phyloP scores from a whole-genome alignment of 2,113 vertebrate genomes.

The Triplophysa rosa region DNA sequence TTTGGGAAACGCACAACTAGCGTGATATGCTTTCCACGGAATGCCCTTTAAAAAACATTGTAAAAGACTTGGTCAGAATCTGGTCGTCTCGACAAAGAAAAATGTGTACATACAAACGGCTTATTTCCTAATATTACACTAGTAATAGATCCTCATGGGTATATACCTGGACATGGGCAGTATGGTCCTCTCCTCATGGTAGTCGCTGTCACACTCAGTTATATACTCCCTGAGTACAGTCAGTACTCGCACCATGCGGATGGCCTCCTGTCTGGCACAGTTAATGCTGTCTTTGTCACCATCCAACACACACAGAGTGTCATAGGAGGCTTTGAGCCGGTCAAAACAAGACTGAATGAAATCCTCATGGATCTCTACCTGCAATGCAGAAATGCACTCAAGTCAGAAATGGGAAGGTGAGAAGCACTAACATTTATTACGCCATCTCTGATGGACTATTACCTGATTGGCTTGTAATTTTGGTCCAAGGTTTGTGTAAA shows the following conservation, averaged over 20 bases:
- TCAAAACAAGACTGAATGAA: slow-evolving; percentile 99
- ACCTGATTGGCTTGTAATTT: slow-evolving; percentile 99
- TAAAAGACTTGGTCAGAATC: background rate
- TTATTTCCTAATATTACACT: too few species aligned
- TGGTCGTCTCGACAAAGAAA: background rate
- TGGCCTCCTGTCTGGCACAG: slow-evolving; percentile 95
- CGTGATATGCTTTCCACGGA: slow-evolving; percentile 96
- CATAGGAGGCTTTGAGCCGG: slow-evolving; percentile 97
- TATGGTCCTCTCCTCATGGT: slow-evolving; percentile 98
- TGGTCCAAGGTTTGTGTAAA: slow-evolving; percentile 98
- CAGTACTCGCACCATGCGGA: slow-evolving; percentile 96
- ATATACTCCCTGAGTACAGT: slow-evolving; percentile 98
- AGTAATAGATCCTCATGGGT: too few species aligned
- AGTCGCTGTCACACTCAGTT: slow-evolving; percentile 99
- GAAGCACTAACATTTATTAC: background rate
- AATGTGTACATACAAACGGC: background rate
- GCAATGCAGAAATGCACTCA: slow-evolving; percentile 18
- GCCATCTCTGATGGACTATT: background rate
- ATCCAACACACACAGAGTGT: slow-evolving; percentile 95
- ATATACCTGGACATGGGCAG: slow-evolving; percentile 96
- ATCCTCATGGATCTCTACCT: slow-evolving; percentile 99
- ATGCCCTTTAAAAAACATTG: slow-evolving; percentile 80
- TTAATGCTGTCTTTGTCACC: slow-evolving; percentile 99
- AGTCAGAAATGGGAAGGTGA: background rate
- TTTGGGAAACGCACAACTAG: slow-evolving; percentile 97